These are phyloP conservation scores for Orius insidiosus DNA, from an alignment of 1,140 invertebrate species.

Conservation along the genomic window DNA sequence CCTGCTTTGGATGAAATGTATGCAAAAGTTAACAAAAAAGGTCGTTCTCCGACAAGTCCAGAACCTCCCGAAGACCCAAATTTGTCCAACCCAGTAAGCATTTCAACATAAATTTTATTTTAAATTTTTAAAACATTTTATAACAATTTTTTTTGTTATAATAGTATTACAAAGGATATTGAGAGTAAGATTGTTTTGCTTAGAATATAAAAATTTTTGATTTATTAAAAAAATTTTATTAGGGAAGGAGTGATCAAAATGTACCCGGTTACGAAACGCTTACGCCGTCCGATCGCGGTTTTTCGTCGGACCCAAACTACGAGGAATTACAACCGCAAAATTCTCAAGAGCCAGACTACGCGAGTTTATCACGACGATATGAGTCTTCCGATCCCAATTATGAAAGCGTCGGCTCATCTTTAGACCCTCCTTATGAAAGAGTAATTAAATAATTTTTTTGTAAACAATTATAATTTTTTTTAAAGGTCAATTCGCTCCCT, in stretches of 20 bases:
- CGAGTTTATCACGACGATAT: constrained; percentile 18
- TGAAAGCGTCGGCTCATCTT: constrained; percentile 17
- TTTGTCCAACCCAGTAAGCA: constrained; percentile 15
- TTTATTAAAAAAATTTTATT: constrained; percentile 3
- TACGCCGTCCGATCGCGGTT: constrained; percentile 1
- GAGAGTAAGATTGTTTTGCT: constrained; percentile 6
- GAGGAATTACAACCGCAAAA: constrained; percentile 21
- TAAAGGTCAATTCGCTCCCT: background rate
- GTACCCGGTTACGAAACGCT: constrained; percentile 16
- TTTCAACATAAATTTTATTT: too few species aligned
- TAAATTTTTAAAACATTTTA: too few species aligned
- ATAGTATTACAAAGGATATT: constrained; percentile 3
- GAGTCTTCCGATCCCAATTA: constrained; percentile 19
- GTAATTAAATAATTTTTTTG: constrained; percentile 4
- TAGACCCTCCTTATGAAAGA: constrained; percentile 18
- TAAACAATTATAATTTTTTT: background rate
- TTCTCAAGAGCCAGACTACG: constrained; percentile 21
- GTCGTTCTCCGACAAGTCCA: constrained; percentile 12
- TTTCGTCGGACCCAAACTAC: constrained; percentile 21
- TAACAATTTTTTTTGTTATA: constrained; percentile 1
- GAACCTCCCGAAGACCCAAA: constrained; percentile 1
- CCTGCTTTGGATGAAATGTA: constrained; percentile 71
- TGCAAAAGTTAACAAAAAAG: constrained; percentile 64
- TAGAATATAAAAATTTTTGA: background rate
- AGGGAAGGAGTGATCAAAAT: constrained; percentile 7